Base-by-base conservation (phyloP, 2,888 invertebrate species). In the Synergus japonicus region DNA sequence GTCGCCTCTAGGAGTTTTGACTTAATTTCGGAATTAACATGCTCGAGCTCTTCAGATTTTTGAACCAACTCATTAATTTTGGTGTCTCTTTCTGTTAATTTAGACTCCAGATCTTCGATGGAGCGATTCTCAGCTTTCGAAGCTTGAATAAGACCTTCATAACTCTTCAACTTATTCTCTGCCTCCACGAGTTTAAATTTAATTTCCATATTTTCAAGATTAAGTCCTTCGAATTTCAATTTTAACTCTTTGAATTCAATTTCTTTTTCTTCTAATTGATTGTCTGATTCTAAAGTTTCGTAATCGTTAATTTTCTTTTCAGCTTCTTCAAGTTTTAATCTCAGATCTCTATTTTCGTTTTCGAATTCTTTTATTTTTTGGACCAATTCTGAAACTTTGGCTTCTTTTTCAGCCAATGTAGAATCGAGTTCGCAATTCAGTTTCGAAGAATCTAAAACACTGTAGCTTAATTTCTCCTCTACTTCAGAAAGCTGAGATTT, bases 51-150 rank as follows among this genome's bases (percentile, higher is more conserved):
- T 78, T 80, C 69, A 9, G 82, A 77, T 29, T 78, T 46, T 15
- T 79, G 13, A 18, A 58, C 64, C 54, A 80, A 78, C n/a, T 84
- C 83, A 82, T 92, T 87, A 13, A 92, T 87, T 83, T 92, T 89
- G 46, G 86, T 84, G 80, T 88, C 91, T 80, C 92, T 90, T 43
- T 87, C 82, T 37, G 84, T 81, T 63, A 93, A 84, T 81, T 90
- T 88, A 54, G 92, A 90, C 81, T 90, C 91, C 84, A 90, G 84
- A 83, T 91, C 90, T 65, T 77, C 12, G 10, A 76, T 73, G 10
- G 18, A 43, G 10, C 43, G 10, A 9, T 66, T 43, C 0, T 66
- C 43, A 5, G n/a, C 43, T 10, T 66, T 18, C n/a, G 43, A 43
- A n/a, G 5, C n/a, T 15, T 66, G 4, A 10, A 66, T 18, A 4